A percentile compares a stretch with the other conserved stretches of the same genome.
These are phyloP conservation scores for Tupiocoris notatus DNA, from an alignment of 2,888 invertebrate species.

Conservation along the genomic window DNA sequence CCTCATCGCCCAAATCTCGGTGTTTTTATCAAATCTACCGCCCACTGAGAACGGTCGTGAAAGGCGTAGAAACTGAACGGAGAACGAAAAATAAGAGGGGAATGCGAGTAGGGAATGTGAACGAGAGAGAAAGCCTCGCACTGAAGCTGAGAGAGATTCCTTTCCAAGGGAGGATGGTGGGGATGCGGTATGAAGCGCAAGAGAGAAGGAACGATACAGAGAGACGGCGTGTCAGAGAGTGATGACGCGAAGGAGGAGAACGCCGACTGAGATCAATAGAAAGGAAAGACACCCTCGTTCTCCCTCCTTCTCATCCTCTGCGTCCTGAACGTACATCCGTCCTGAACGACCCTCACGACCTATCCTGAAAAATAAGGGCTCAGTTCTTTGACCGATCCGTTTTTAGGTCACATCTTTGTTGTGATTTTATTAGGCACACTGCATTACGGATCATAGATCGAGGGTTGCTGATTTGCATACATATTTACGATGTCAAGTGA, in stretches of 20 bases:
- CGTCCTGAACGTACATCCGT: neutral
- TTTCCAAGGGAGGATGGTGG: neutral
- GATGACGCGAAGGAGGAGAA: slow-evolving; percentile 5
- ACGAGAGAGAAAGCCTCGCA: neutral
- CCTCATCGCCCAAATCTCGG: too few relatives aligned
- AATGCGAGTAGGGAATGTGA: neutral
- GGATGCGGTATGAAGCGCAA: neutral
- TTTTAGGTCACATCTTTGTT: too few relatives aligned
- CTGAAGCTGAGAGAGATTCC: neutral
- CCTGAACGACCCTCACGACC: neutral
- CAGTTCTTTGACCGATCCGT: too few relatives aligned
- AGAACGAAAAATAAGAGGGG: neutral
- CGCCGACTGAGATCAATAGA: slow-evolving; percentile 34
- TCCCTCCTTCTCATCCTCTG: neutral
- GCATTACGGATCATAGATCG: too few relatives aligned
- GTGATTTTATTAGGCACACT: too few relatives aligned
- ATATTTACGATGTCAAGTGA: too few relatives aligned
- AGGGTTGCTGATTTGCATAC: too few relatives aligned
- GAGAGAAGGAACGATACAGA: neutral
- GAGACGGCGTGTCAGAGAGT: neutral
- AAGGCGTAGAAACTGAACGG: too few relatives aligned
- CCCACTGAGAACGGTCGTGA: too few relatives aligned
- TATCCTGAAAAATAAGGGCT: too few relatives aligned
- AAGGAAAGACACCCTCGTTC: slow-evolving; percentile 20
- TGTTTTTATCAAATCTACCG: too few relatives aligned